Conservation (phyloP, 2,888 invertebrate genomes). For the Callosobruchus maculatus region DNA sequence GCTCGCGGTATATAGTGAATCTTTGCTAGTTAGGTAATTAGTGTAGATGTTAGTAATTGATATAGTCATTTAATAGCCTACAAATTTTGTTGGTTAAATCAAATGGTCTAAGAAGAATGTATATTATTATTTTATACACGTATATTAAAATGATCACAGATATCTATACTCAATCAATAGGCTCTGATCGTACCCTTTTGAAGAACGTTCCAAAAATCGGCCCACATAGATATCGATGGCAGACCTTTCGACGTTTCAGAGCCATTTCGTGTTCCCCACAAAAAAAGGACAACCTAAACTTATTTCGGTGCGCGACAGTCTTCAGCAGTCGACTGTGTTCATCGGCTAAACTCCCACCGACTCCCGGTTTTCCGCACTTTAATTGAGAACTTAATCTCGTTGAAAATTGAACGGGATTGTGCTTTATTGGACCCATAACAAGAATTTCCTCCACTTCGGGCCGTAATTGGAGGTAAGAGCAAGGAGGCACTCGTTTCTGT, state of each 20-base stretch:
- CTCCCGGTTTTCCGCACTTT: background rate
- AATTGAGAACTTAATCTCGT: slow-evolving; percentile 4
- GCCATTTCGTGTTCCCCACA: background rate
- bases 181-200: background rate
- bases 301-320: background rate
- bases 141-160: no score
- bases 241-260: background rate
- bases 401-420: slow-evolving; percentile 1
- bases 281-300: background rate
- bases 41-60: no score
- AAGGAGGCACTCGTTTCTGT: background rate
- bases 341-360: background rate
- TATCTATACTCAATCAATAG: no score
- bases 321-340: background rate
- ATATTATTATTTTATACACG: no score
- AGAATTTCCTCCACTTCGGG: background rate
- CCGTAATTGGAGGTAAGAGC: background rate
- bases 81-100: no score
- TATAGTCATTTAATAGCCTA: no score
- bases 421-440: slow-evolving; percentile 1
- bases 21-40: no score
- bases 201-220: background rate
- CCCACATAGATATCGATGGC: background rate
- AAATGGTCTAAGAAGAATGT: no score
- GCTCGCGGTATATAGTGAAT: no score